phyloP scores from a whole-genome alignment of 2,113 vertebrate genomes.

The Accipiter cooperii region DNA sequence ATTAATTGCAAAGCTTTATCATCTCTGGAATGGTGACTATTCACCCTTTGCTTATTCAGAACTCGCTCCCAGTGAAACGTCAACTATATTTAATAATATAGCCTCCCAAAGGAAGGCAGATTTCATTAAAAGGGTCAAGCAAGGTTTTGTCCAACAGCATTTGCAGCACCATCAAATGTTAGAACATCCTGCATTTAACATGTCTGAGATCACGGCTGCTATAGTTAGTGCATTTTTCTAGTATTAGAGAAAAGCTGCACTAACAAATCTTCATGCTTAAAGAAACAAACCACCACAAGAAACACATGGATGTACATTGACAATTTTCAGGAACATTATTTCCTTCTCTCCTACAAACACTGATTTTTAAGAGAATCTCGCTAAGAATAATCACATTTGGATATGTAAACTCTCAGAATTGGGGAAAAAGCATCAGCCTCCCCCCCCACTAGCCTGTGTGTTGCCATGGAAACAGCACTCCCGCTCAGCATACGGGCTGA shows the following conservation, averaged over 20 bases:
- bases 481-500: neutral
- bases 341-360: neutral
- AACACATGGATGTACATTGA: neutral
- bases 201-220: neutral
- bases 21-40: neutral
- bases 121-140: neutral
- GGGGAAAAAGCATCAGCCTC: neutral
- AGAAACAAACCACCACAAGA: neutral
- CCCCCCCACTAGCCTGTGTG: neutral
- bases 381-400: neutral
- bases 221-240: neutral
- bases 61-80: neutral
- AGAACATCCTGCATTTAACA: neutral
- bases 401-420: conserved; percentile 5
- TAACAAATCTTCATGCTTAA: neutral
- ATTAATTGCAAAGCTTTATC: neutral
- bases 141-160: neutral
- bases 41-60: neutral
- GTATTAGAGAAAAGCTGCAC: neutral
- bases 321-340: neutral
- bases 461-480: conserved; percentile 68
- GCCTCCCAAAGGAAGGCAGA: neutral
- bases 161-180: neutral
- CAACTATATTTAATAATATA: neutral
- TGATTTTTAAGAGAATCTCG: neutral